A percentile compares a stretch with the other conserved stretches of the same genome.
These are phyloP conservation scores for Oxytorus armatus DNA, from an alignment of 2,888 invertebrate species.

Conservation along the genomic window DNA sequence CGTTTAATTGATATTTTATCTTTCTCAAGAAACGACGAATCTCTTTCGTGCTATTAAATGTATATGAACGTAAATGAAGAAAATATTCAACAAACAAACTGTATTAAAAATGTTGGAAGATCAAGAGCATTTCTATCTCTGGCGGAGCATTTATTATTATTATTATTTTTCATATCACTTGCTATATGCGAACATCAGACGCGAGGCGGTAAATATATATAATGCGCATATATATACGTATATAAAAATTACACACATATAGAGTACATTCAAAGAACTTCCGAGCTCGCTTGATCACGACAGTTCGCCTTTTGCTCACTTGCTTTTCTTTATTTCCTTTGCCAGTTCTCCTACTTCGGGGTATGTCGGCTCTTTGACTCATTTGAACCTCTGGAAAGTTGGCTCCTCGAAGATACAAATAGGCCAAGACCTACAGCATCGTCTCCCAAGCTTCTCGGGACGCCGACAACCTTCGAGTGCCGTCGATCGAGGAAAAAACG, in stretches of 20 bases:
- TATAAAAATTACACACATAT: too few species aligned
- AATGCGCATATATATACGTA: neutral
- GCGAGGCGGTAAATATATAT: conserved; percentile 19
- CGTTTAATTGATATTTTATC: conserved; percentile 1
- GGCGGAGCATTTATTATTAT: conserved; percentile 8
- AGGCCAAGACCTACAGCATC: conserved; percentile 34
- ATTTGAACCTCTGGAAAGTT: conserved; percentile 56
- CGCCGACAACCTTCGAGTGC: conserved; percentile 39
- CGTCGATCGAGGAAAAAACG: conserved; percentile 31
- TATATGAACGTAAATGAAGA: neutral
- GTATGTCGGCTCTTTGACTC: conserved; percentile 59
- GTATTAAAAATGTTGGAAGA: conserved; percentile 13
- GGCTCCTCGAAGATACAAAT: conserved; percentile 46
- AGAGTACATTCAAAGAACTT: conserved; percentile 59
- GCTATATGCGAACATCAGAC: neutral
- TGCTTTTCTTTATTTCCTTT: conserved; percentile 46
- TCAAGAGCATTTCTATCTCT: conserved; percentile 4
- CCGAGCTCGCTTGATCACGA: conserved; percentile 59
- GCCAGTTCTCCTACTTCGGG: conserved; percentile 12
- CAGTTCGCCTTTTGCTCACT: conserved; percentile 53
- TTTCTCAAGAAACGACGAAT: neutral
- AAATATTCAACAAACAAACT: conserved; percentile 14
- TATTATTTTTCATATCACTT: conserved; percentile 25
- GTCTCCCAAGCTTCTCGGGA: conserved; percentile 5
- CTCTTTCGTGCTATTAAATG: neutral